phyloP scores from a whole-genome alignment of 2,888 invertebrate species.

The Aricia artaxerxes region DNA sequence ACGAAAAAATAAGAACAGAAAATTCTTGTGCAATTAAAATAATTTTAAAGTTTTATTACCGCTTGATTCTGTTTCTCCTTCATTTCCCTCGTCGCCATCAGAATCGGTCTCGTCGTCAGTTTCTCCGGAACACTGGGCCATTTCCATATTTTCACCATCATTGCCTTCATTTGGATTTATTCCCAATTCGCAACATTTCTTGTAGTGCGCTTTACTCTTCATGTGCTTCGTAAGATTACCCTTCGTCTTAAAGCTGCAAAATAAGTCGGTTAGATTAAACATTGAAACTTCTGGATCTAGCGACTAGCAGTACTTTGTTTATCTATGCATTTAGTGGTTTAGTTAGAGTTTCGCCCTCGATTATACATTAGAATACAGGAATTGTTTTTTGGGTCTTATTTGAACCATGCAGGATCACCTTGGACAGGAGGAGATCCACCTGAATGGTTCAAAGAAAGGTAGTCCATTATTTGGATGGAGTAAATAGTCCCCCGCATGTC shows the following conservation, averaged over 20 bases:
- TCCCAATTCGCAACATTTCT: constrained; percentile 92
- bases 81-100: constrained; percentile 82
- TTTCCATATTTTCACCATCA: constrained; percentile 80
- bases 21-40: background rate
- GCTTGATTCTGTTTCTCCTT: constrained; percentile 83
- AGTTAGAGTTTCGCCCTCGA: no score
- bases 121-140: constrained; percentile 78
- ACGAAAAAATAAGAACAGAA: background rate
- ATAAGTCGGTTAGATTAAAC: background rate
- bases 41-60: constrained; percentile 68
- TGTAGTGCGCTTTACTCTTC: constrained; percentile 98
- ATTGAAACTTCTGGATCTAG: no score
- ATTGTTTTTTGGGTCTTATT: no score
- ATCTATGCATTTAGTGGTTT: no score
- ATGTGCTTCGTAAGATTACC: constrained; percentile 99
- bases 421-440: no score
- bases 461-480: background rate
- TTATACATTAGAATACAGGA: no score
- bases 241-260: constrained; percentile 96
- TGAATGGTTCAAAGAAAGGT: background rate
- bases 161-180: constrained; percentile 88
- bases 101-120: constrained; percentile 84
- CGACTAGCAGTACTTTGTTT: background rate
- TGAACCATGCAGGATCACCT: background rate
- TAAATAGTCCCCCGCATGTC: background rate